Evolutionary conservation across 2,797 vertebrate genomes (phyloP), one percentile per base, ranked within the genome.

Genomic region (Zalophus californianus): DNA sequence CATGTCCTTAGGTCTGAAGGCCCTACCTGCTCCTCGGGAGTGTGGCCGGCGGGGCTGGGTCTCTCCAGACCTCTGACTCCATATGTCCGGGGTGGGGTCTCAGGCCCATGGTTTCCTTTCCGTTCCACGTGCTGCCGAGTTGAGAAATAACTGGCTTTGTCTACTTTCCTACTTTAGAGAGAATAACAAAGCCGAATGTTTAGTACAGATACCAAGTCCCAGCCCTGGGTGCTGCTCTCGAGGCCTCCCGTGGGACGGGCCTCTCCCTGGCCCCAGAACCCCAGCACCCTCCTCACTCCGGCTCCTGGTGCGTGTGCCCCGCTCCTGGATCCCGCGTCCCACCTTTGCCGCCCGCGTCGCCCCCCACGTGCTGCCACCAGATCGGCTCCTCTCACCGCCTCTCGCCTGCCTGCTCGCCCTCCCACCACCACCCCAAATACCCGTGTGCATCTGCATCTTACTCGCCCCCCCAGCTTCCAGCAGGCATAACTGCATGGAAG

Each of bases 141-240:
- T 2, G 90, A 64, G 87, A 29, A 70, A 29, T 23, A 21, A 56
- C 25, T 23, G 48, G 72, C 86, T 58, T 94, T 73, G 75, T 94
- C 96, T 86, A n/a, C 21, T 96, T 97, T 97, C 85, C 95, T 82
- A 50, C 96, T 85, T 5, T 5, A 70, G 62, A 18, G 32, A 75
- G 92, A 96, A 84, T 29, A 80, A 38, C 78, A 91, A 94, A 44
- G n/a, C 38, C 10, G 14, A n/a, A 3, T 2, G 14, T 60, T 41
- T n/a, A 0, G 7, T 35, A 54, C 54, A 4, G 4, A 54, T 2
- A 1, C 0, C 41, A 7, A 20, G 54, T 29, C 82, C 11, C 2
- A 21, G 79, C 50, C 21, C 68, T 3, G 23, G 52, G 10, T 1
- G 44, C 66, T 35, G 54, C 72, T 14, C n/a, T 2, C 0, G 3